Conservation (phyloP, 2,113 vertebrate genomes). For the Mus musculus region DNA sequence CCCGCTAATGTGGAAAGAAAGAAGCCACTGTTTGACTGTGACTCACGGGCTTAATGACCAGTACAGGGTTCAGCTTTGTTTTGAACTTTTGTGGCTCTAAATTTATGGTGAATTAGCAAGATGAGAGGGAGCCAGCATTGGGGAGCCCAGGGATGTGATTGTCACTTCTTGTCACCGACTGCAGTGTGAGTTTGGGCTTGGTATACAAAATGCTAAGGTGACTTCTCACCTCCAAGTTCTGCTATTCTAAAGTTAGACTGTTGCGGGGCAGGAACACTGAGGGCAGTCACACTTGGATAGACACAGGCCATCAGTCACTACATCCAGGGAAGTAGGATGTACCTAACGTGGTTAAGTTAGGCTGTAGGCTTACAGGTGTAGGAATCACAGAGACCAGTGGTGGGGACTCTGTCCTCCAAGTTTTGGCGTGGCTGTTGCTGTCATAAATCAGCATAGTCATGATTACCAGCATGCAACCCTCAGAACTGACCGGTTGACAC, state of each 20-base stretch:
- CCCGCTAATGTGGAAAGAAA: conserved; percentile 29
- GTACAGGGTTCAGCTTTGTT: conserved; percentile 41
- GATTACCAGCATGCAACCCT: too few species aligned
- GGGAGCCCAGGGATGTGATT: background rate
- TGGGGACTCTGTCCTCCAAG: background rate
- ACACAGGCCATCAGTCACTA: background rate
- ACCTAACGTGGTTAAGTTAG: background rate
- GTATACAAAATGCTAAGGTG: background rate
- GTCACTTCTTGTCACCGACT: background rate
- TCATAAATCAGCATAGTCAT: background rate
- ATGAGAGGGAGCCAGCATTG: background rate
- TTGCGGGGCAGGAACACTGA: background rate
- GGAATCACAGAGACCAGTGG: background rate
- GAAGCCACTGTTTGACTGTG: conserved; percentile 41
- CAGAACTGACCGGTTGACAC: background rate
- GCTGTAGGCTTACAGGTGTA: background rate
- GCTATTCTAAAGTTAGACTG: conserved; percentile 32
- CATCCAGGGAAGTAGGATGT: background rate
- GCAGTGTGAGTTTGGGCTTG: background rate
- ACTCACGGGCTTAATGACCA: conserved; percentile 37
- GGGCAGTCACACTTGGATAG: background rate
- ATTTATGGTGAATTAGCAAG: conserved; percentile 36
- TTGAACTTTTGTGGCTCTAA: conserved; percentile 40
- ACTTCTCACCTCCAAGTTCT: background rate
- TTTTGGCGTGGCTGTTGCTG: background rate